Conservation (phyloP, 2,113 vertebrate genomes). For the Pelobates fuscus region DNA sequence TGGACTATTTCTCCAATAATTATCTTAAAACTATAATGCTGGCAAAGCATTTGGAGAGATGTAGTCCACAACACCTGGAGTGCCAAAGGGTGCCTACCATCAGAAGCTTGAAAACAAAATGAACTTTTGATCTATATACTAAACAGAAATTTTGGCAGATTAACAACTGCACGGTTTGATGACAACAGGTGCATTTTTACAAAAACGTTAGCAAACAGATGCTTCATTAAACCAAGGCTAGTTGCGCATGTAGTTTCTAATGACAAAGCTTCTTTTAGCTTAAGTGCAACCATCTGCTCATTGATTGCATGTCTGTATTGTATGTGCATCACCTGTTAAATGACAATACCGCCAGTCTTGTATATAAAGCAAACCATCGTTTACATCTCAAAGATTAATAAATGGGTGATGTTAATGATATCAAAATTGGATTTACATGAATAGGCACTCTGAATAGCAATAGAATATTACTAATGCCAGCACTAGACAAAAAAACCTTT, state of each 20-base stretch:
- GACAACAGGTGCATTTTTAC: not conserved
- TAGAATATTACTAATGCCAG: not conserved
- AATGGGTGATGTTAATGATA: conserved; percentile 19
- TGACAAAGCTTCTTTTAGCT: not conserved
- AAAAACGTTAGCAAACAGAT: not conserved
- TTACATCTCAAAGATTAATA: conserved; percentile 31
- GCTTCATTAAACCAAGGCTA: not conserved
- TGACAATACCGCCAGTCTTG: not conserved
- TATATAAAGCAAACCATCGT: conserved; percentile 23
- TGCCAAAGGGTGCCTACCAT: no score
- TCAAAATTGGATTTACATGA: conserved; percentile 9
- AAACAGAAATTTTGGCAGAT: no score
- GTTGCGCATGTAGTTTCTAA: not conserved
- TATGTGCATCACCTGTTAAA: not conserved
- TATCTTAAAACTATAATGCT: no score
- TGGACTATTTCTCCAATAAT: no score
- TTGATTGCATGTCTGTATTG: not conserved
- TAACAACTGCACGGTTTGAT: no score
- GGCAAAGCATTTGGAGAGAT: no score
- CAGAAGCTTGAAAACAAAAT: no score
- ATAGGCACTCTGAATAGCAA: conserved; percentile 14
- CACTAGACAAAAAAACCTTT: conserved; percentile 7
- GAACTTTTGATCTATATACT: no score
- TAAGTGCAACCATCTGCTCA: not conserved
- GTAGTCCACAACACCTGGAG: no score